Evolutionary conservation across 2,113 vertebrate genomes (phyloP), one percentile per base, ranked within the genome.

Genomic region (Catharus fuscescens): DNA sequence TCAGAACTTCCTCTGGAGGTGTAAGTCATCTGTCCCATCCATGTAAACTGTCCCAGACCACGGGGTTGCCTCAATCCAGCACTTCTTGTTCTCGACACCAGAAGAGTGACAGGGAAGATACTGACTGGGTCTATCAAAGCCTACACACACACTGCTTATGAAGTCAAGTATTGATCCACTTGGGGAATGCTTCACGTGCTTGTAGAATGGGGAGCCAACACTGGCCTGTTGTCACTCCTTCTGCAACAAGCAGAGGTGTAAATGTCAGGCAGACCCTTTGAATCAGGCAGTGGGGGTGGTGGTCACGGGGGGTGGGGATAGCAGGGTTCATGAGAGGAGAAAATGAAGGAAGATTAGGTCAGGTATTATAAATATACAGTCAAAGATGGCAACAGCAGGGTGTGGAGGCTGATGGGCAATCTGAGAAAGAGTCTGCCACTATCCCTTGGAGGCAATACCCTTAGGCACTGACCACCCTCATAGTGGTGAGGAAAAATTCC

Each of bases 41-140:
- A 1, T n/a, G 26, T 71, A 36, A 12, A 47, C 76, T 45, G 8
- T 36, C 15, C 23, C 57, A 71, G 29, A 47, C 11, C 1, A 1
- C 0, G 0, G 0, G 1, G 14, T 18, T 76, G 28, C 28, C 28
- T 76, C 71, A 34, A 0, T 28, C 31, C 36, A 82, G 29, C 9
- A 14, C 25, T 50, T 59, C 71, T 76, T 26, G 53, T 36, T 77
- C 36, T 76, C 0, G 0, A 59, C 17, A 67, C 12, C 53, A n/a
- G 20, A 44, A 72, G 8, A 18, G 36, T 45, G 10, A 40, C 24
- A 47, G 14, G 61, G 20, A 61, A 28, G 38, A 44, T 40, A 44
- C 26, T 50, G 25, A 9, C 19, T 24, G 42, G 28, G 13, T 32
- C 17, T 59, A 1, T 42, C 40, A 52, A 57, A 77, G 31, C 29